Base-by-base conservation (phyloP, 2,797 vertebrate genomes). In the Pempheris klunzingeri region DNA sequence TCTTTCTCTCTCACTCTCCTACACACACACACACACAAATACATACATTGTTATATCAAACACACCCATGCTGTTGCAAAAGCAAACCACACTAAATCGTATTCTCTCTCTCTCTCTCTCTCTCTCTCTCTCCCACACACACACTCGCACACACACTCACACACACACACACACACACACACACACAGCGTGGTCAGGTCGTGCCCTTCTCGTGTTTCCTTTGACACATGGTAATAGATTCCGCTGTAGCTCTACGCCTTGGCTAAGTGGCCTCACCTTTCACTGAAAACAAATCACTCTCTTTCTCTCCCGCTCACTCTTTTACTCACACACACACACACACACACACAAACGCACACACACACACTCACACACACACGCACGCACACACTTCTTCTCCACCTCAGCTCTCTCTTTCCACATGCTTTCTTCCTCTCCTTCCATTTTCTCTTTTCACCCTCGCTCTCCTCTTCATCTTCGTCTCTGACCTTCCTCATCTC, bases 211-310 rank as follows among this genome's bases (percentile, higher is more conserved):
- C 87, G 68, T 83, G 94, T 99, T 99, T 97, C 97, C 86, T 95
- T 96, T 98, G 97, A 98, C 97, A 97, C 97, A 96, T 96, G 96
- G 96, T 98, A 97, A 99, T 97, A 98, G 97, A 99, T 99, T 97
- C 97, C 92, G 83, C 94, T 92, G 94, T 96, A 97, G 95, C 95
- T 96, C 91, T 96, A 95, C 95, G 95, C 95, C 94, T 95, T 91
- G 91, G 95, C 95, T 98, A 98, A 98, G 97, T 98, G 97, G 95
- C 95, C 96, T 98, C 96, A 92, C 94, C 96, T 99, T 99, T 97
- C 98, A 97, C 95, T 97, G 97, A 98, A 98, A 99, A 99, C 97
- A 99, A 98, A 98, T 97, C 96, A 96, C 96, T 95, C 96, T 95
- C 86, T 84, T 61, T 69, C 86, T 43, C 70, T 24, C 43, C 18